Conservation (phyloP, 2,113 vertebrate species). For the Gnathonemus echidnorhynchus region DNA sequence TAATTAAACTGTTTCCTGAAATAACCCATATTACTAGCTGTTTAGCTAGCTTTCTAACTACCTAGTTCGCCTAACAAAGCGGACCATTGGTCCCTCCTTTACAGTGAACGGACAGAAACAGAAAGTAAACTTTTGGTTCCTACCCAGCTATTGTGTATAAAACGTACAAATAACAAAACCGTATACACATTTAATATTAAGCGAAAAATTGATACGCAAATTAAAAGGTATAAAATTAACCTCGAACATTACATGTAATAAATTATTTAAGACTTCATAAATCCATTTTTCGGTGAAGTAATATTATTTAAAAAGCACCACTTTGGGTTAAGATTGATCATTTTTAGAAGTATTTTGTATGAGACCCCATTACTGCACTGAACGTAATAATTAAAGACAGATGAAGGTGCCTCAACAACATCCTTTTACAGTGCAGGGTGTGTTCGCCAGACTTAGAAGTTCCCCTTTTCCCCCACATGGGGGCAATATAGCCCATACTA, state of each 20-base stretch:
- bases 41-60: neutral
- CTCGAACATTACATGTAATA: neutral
- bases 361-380: neutral
- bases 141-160: neutral
- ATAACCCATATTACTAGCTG: neutral
- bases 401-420: neutral
- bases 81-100: neutral
- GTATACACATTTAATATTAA: neutral
- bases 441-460: neutral
- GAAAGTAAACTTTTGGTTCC: conserved; percentile 5
- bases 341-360: neutral
- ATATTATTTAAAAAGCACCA: neutral
- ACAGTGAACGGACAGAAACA: conserved; percentile 9
- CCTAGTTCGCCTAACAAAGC: neutral
- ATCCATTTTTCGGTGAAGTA: neutral
- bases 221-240: neutral
- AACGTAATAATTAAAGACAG: neutral
- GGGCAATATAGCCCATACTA: conserved; percentile 56
- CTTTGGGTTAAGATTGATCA: neutral
- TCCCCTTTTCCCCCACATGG: conserved; percentile 41
- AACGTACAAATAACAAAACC: neutral
- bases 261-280: neutral
- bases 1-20: neutral
- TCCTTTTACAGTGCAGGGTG: neutral
- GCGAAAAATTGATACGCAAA: neutral